phyloP scores from a whole-genome alignment of 2,113 vertebrate species.

The Peromyscus maniculatus region DNA sequence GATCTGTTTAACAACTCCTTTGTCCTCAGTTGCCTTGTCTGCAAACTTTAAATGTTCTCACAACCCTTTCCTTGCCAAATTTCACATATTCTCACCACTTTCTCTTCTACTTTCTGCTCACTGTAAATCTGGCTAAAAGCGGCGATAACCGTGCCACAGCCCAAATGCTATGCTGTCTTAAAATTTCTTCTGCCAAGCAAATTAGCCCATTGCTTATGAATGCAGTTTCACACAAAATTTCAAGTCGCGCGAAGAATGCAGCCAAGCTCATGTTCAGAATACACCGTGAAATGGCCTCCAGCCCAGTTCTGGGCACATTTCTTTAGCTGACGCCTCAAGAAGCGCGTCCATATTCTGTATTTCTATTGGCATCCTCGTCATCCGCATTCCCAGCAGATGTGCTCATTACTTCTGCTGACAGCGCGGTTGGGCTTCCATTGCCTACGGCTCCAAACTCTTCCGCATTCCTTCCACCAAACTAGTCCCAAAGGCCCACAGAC shows the following conservation, averaged over 20 bases:
- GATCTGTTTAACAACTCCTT: neutral
- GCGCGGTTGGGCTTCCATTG: neutral
- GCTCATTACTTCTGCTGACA: neutral
- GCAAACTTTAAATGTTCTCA: neutral
- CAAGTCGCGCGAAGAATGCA: neutral
- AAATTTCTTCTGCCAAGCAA: neutral
- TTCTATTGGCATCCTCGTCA: neutral
- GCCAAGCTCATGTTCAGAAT: neutral
- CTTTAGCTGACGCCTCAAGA: neutral
- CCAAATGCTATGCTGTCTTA: neutral
- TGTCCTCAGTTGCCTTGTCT: constrained; percentile 20
- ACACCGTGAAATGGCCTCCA: neutral
- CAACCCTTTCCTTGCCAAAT: neutral
- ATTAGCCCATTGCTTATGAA: neutral
- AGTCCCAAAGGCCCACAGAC: neutral
- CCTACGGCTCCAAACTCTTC: neutral
- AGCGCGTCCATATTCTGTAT: neutral
- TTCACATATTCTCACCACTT: neutral
- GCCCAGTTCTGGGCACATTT: neutral
- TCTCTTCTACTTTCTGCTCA: neutral
- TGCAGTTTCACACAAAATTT: neutral
- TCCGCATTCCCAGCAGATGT: neutral
- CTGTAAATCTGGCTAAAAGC: constrained; percentile 19
- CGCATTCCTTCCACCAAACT: neutral
- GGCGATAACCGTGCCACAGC: neutral